phyloP scores from a whole-genome alignment of 2,888 invertebrate species.

The Melanargia galathea region DNA sequence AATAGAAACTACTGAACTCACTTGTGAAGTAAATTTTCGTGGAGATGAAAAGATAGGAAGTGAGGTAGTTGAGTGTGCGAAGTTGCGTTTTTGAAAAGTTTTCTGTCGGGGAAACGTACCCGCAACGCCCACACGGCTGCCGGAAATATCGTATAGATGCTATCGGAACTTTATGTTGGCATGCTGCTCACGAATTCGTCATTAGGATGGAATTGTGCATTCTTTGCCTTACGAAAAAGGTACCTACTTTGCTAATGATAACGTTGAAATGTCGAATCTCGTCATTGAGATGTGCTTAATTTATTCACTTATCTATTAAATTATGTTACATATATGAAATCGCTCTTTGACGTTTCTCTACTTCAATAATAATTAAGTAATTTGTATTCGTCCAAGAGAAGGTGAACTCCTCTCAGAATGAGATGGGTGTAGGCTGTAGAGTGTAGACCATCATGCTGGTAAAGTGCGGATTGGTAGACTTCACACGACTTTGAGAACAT shows the following conservation, averaged over 20 bases:
- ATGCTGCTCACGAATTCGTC: conserved; percentile 73
- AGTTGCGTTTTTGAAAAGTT: conserved; percentile 58
- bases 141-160: conserved; percentile 72
- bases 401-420: too few relatives aligned
- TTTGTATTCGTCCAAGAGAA: too few relatives aligned
- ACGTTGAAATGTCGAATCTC: conserved; percentile 51
- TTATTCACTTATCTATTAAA: conserved; percentile 12
- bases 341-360: conserved; percentile 28
- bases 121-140: conserved; percentile 67
- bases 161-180: conserved; percentile 63
- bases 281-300: conserved; percentile 19
- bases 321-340: conserved; percentile 34
- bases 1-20: conserved; percentile 57
- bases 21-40: conserved; percentile 47
- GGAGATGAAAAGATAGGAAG: conserved; percentile 37
- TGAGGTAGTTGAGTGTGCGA: conserved; percentile 56
- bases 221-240: conserved; percentile 65
- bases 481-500: too few relatives aligned
- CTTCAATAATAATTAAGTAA: background rate
- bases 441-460: too few relatives aligned
- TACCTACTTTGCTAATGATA: conserved; percentile 62
- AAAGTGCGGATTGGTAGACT: too few relatives aligned
- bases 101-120: conserved; percentile 58
- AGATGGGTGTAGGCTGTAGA: too few relatives aligned
- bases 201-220: conserved; percentile 70